phyloP scores from a whole-genome alignment of 2,113 vertebrate species.

The Murina feae region DNA sequence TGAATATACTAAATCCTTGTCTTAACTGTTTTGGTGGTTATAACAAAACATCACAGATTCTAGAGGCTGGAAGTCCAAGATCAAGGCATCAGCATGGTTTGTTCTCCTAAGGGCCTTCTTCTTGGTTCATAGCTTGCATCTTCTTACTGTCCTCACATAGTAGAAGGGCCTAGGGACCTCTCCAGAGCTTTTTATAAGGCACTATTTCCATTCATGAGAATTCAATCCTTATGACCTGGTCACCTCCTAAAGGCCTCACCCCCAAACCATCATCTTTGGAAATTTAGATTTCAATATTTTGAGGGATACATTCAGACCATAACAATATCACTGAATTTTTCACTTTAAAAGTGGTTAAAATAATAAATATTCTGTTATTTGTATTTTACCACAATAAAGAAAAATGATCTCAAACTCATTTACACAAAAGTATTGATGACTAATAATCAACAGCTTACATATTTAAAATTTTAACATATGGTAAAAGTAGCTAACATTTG shows the following conservation, averaged over 20 bases:
- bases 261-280: background rate
- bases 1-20: background rate
- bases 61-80: background rate
- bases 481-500: background rate
- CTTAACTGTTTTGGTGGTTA: background rate
- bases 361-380: background rate
- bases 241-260: background rate
- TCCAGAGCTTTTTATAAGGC: background rate
- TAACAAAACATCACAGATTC: background rate
- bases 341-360: slow-evolving; percentile 12
- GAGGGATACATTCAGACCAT: background rate
- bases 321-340: background rate
- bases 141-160: background rate
- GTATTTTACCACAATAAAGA: background rate
- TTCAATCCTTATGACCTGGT: background rate
- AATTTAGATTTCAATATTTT: background rate
- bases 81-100: background rate
- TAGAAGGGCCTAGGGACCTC: background rate
- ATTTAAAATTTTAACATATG: background rate
- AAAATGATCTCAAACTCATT: background rate
- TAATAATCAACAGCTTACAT: background rate
- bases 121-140: background rate
- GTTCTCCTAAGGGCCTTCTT: background rate
- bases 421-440: background rate
- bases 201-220: background rate